Conservation (phyloP, 2,113 vertebrate genomes). For the Neogale vison region DNA sequence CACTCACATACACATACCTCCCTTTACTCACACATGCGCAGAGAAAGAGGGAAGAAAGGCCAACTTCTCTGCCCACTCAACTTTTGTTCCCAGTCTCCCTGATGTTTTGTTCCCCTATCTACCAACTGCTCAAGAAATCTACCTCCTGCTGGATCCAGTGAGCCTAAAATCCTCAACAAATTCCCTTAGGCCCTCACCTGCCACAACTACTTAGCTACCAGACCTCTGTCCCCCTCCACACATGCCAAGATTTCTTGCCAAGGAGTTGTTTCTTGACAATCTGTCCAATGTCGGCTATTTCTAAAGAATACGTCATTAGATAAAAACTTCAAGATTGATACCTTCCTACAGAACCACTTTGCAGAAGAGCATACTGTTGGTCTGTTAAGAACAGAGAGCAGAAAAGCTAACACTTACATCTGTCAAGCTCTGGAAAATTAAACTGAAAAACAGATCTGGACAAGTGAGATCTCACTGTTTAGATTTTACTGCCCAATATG, state of each 20-base stretch:
- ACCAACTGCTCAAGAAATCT: constrained; percentile 29
- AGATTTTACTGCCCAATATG: background rate
- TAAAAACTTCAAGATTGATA: background rate
- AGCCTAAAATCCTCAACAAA: background rate
- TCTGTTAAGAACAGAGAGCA: background rate
- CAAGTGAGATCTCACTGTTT: background rate
- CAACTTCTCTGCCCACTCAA: background rate
- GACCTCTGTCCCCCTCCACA: background rate
- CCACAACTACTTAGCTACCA: background rate
- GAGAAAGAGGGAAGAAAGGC: background rate
- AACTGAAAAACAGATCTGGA: background rate
- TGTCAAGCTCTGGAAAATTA: background rate
- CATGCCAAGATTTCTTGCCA: background rate
- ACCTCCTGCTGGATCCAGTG: background rate
- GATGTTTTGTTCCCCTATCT: background rate
- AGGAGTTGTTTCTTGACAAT: background rate
- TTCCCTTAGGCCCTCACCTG: background rate
- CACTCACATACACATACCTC: background rate
- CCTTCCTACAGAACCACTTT: background rate
- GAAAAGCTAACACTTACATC: background rate
- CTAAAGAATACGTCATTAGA: background rate
- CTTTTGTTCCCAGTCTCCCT: background rate
- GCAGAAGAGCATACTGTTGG: background rate
- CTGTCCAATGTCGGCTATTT: background rate
- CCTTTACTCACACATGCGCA: background rate